Conservation (phyloP, 1,140 invertebrate species). For the Halictus rubicundus region DNA sequence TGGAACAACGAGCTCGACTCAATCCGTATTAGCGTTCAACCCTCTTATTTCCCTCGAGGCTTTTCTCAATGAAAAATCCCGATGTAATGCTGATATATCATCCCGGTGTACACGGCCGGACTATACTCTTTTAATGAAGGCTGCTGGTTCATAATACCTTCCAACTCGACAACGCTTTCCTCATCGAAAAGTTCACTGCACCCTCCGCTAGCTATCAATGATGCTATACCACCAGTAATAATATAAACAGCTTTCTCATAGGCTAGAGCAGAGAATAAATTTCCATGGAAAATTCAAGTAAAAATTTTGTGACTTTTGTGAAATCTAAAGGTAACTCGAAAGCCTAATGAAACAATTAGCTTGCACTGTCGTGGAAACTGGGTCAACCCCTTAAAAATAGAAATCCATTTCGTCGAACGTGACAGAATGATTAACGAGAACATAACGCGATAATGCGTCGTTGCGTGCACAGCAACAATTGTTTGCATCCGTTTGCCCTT, state of each 20-base stretch:
- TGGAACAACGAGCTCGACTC: background rate
- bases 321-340: background rate
- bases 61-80: background rate
- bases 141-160: background rate
- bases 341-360: constrained; percentile 5
- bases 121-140: constrained; percentile 9
- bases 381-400: constrained; percentile 21
- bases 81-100: constrained; percentile 5
- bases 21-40: constrained; percentile 19
- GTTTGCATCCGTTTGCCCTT: constrained; percentile 1
- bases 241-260: no score
- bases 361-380: background rate
- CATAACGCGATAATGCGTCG: constrained; percentile 20
- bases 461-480: constrained; percentile 17
- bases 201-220: background rate
- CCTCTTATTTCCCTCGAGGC: constrained; percentile 29
- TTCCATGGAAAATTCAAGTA: no score
- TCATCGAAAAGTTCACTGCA: background rate
- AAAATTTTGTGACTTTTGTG: no score
- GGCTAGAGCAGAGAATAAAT: no score
- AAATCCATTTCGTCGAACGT: constrained; percentile 22
- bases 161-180: background rate
- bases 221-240: no score
- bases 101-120: background rate
- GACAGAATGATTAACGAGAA: constrained; percentile 30